Base-by-base conservation (phyloP, 2,113 vertebrate species). In the Stigmatopora argus region DNA sequence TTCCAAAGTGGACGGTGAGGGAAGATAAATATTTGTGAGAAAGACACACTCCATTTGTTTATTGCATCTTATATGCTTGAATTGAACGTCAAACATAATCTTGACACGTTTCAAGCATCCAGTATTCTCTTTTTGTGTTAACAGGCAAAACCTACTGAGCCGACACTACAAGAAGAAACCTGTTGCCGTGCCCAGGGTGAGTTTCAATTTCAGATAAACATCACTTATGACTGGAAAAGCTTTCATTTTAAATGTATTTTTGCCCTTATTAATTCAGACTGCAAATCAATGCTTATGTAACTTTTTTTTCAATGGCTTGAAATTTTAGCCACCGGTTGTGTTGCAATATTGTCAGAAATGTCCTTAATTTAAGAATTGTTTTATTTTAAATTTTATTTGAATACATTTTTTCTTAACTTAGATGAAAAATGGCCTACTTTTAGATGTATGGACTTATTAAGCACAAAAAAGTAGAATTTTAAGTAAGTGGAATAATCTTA, bases 121-220 rank as follows among this genome's bases (percentile, higher is more conserved):
- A 31, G 55, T 7, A 69, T 35, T 71, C 56, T 56, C 21, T 56
- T n/a, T 58, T 78, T 18, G n/a, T 78, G 26, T 78, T 62, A 1
- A 69, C 72, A 81, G 52, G 78, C n/a, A 47, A 73, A 46, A 19
- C n/a, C 58, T 62, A 62, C 60, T 60, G n/a, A 52, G 66, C 44
- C 65, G 65, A 48, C 62, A 38, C 26, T 49, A 7, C 47, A 66
- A 62, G 18, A 65, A 73, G 65, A 74, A 46, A 45, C 70, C 56
- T 15, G 13, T n/a, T 23, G 38, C 19, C 55, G 67, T 70, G 59
- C 64, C 78, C 51, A 61, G 71, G 76, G 85, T 87, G 49, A 75
- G 83, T 52, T 53, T 23, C 13, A 47, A 44, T 14, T 72, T 72
- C 3, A 65, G 26, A 51, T 14, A 56, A 44, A 34, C 56, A 44